Base-by-base conservation (phyloP, 2,888 invertebrate genomes). In the Diarsia brunnea region DNA sequence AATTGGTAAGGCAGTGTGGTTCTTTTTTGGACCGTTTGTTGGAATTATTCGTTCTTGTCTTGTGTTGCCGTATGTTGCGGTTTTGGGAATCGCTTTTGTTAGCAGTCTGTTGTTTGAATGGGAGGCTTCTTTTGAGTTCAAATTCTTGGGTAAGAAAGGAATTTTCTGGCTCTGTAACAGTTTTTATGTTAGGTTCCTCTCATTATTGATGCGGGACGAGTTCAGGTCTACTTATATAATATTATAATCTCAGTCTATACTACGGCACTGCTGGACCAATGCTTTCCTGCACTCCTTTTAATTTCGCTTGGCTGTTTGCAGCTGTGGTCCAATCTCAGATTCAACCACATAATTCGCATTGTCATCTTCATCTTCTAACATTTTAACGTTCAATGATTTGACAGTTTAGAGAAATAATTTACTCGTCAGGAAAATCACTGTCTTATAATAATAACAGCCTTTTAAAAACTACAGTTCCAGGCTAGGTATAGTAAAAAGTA, bases 1-100 rank as follows among this genome's bases (percentile, higher is more conserved):
- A 84, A 87, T 89, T 87, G 87, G 69, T 70, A 77, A 75, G 69
- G 60, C 72, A 58, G 66, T 69, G 69, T 75, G 69, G 73, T 76
- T 63, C 65, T 63, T 72, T 71, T 78, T 78, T 61, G 70, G 81
- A 83, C 79, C 73, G 63, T 79, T 84, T 73, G 76, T 55, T 60
- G 69, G 71, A 63, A 72, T 87, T 75, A 73, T 77, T 79, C 24
- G 14, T 66, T 47, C 61, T 58, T 67, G 55, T 69, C 64, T 79
- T 71, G 69, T 81, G 49, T 74, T 27, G 21, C 55, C 64, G 63
- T 75, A 58, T 69, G 70, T 79, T 74, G 55, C 80, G 75, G 64
- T 43, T 81, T 78, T 69, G 60, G 12, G 45, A 79, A 75, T 58
- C 27, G 60, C 38, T 70, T 70, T 65, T 60, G 67, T 64, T 31